Percentiles rank a stretch among this genome's conserved stretches.
These are phyloP conservation scores for Notamacropus eugenii DNA, from an alignment of 2,797 vertebrate genomes.

Conservation along the genomic window DNA sequence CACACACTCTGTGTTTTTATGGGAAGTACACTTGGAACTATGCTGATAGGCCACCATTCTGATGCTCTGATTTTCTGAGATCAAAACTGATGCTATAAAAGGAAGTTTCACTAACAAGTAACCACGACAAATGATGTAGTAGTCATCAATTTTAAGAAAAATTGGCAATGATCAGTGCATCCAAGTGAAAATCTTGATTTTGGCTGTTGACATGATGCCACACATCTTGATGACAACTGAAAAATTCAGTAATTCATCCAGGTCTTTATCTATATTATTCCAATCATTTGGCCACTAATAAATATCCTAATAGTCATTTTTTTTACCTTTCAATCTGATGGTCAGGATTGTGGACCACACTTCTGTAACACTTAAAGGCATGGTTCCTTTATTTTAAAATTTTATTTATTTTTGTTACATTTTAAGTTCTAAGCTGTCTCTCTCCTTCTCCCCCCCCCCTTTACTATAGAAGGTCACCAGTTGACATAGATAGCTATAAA, in stretches of 20 bases:
- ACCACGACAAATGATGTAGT: not conserved
- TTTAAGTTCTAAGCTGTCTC: too few species aligned
- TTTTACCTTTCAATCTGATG: not conserved
- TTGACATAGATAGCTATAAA: not conserved
- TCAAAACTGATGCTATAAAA: not conserved
- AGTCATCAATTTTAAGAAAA: not conserved
- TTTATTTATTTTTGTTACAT: not conserved
- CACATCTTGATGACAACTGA: not conserved
- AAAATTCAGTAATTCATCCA: not conserved
- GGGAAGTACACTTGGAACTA: not conserved
- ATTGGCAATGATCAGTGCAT: not conserved
- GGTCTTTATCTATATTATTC: not conserved
- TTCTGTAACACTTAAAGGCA: not conserved
- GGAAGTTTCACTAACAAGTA: not conserved
- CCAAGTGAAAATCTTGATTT: not conserved
- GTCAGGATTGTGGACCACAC: not conserved
- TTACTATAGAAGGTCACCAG: not conserved
- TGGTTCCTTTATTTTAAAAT: not conserved
- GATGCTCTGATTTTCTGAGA: not conserved
- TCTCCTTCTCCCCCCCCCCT: not conserved
- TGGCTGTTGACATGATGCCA: not conserved
- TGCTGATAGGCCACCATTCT: not conserved
- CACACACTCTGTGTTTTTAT: not conserved
- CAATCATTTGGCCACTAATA: not conserved
- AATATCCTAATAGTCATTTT: not conserved